These are phyloP conservation scores for Vesta saturnalis DNA, from an alignment of 2,888 invertebrate genomes.

Conservation along the genomic window DNA sequence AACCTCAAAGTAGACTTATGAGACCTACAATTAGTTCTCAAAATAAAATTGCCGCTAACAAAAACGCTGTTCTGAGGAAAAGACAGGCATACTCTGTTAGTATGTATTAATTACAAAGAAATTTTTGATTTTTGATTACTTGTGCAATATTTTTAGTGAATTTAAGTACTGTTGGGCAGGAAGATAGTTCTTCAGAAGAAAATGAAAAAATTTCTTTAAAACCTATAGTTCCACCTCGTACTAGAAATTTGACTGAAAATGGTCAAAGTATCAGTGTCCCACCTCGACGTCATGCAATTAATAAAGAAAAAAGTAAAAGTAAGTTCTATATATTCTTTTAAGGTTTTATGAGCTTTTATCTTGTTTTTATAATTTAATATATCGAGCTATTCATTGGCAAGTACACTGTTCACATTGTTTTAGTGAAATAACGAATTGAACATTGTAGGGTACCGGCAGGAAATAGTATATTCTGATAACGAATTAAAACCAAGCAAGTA, in stretches of 20 bases:
- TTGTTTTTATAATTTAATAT: background rate
- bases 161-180: slow-evolving; percentile 75
- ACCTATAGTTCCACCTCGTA: slow-evolving; percentile 72
- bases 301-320: slow-evolving; percentile 35
- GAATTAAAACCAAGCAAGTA: too few relatives aligned
- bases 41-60: slow-evolving; percentile 69
- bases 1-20: slow-evolving; percentile 70
- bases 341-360: background rate
- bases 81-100: slow-evolving; percentile 59
- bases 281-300: slow-evolving; percentile 19
- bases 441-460: too few relatives aligned
- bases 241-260: slow-evolving; percentile 51
- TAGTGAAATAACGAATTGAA: too few relatives aligned
- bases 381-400: too few relatives aligned
- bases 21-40: slow-evolving; percentile 84
- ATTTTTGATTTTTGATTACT: background rate
- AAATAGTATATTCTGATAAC: too few relatives aligned
- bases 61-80: slow-evolving; percentile 53
- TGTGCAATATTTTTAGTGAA: slow-evolving; percentile 68
- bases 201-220: slow-evolving; percentile 59
- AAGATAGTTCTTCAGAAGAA: slow-evolving; percentile 86
- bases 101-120: slow-evolving; percentile 42
- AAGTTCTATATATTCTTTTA: slow-evolving; percentile 3
- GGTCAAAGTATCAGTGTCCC: slow-evolving; percentile 15
- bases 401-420: too few relatives aligned